Evolutionary conservation across 1,140 invertebrate genomes (phyloP).

Genomic region (Drosophila tani): DNA sequence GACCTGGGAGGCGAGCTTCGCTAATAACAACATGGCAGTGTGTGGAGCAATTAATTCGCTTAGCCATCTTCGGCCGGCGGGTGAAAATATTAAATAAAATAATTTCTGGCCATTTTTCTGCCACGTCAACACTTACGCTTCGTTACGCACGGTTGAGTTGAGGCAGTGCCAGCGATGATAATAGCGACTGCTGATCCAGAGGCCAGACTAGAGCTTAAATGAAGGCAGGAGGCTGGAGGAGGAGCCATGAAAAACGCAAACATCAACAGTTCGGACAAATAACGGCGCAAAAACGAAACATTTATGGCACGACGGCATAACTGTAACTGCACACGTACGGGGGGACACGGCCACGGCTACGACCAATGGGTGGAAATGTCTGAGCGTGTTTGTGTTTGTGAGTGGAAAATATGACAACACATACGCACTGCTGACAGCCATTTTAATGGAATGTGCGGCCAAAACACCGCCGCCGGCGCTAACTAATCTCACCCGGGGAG

Average conservation of each 20-base stretch:
- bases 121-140: slow-evolving; percentile 81
- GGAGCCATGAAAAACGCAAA: slow-evolving; percentile 74
- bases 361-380: slow-evolving; percentile 25
- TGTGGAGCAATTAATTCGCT: slow-evolving; percentile 64
- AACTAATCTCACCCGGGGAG: slow-evolving; percentile 42
- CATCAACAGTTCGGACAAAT: slow-evolving; percentile 81
- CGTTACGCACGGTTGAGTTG: slow-evolving; percentile 68
- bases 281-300: slow-evolving; percentile 58
- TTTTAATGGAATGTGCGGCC: slow-evolving; percentile 81
- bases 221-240: slow-evolving; percentile 31
- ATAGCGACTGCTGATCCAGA: slow-evolving; percentile 34
- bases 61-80: slow-evolving; percentile 26
- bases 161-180: slow-evolving; percentile 30
- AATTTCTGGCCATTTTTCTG: slow-evolving; percentile 75
- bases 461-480: slow-evolving; percentile 29
- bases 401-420: slow-evolving; percentile 75
- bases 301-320: slow-evolving; percentile 67
- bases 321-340: slow-evolving; percentile 68
- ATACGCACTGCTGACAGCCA: slow-evolving; percentile 78
- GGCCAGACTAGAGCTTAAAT: slow-evolving; percentile 48
- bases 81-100: slow-evolving; percentile 76
- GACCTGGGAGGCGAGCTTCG: slow-evolving; percentile 9
- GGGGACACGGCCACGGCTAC: not conserved
- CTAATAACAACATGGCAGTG: slow-evolving; percentile 43
- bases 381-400: slow-evolving; percentile 23